Base-by-base conservation (phyloP, 23 tunicate genomes). In the Styela plicata region DNA sequence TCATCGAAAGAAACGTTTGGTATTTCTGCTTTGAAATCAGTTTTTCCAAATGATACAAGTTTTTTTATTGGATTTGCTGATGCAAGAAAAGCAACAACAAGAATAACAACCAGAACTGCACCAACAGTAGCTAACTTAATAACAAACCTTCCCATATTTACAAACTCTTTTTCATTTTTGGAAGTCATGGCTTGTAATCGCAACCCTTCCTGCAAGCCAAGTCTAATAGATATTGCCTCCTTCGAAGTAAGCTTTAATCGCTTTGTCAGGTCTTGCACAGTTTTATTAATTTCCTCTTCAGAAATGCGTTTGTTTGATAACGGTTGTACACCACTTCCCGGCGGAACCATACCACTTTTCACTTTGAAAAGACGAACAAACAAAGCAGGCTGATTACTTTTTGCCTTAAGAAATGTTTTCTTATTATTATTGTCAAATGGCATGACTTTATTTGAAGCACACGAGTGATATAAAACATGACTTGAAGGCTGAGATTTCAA, bases 1-100 rank as follows among this genome's bases (percentile, higher is more conserved):
- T 86, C 89, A 37, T 69, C 78, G 1, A 82, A 76, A 19, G 66
- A 33, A 26, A 53, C 66, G 3, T 52, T 24, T 22, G 81, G 81
- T 36, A 53, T 53, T 21, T 76, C 81, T 0, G 81, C 81, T 76
- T 26, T 52, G 65, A 33, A 76, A 44, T 76, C 66, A 7, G 36
- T 76, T 76, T 44, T 44, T 44, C 57, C 57, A 44, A 44, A 44
- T 44, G 57, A 44, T 5, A 44, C 57, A 13, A 44, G 57, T 44
- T 44, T 44, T 13, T 44, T 44, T 44, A 44, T 5, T 13, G 57
- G 57, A 44, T 13, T 44, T 5, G 57, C 13, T 44, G 57, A 44
- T 13, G 57, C 57, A 44, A 44, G 13, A 7, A 5, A 5, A 13
- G 13, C 13, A 7, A 13, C 7, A 13, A 44, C 57, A 5, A 44